Conservation (phyloP, 30 jellyfish, hydroid and myxozoan genomes). For the Rhopilema esculentum region DNA sequence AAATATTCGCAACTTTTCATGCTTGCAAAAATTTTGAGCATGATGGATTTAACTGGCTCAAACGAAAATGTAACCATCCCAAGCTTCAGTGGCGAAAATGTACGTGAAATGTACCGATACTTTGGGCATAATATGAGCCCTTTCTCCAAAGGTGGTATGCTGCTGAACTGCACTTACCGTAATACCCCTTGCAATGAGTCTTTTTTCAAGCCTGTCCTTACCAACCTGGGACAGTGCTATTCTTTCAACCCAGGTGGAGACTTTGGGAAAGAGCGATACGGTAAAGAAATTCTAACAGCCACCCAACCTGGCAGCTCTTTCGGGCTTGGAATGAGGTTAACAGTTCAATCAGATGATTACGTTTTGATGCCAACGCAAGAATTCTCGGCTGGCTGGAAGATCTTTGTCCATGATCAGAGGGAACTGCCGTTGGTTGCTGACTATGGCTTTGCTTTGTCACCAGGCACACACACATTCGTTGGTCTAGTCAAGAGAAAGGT, state of each 20-base stretch:
- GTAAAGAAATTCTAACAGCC: constrained; percentile 22
- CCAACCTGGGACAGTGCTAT: constrained; percentile 73
- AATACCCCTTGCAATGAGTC: constrained; percentile 39
- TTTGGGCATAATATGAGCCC: constrained; percentile 70
- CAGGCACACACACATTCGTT: constrained; percentile 76
- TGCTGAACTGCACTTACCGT: constrained; percentile 59
- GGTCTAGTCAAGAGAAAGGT: constrained; percentile 67
- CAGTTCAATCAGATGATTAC: constrained; percentile 65
- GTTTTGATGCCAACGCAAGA: constrained; percentile 69
- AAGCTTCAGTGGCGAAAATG: constrained; percentile 21
- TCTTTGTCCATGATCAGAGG: constrained; percentile 68
- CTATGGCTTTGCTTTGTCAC: constrained; percentile 74
- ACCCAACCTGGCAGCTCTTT: constrained; percentile 70
- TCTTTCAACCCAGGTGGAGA: constrained; percentile 69
- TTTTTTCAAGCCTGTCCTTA: constrained; percentile 60
- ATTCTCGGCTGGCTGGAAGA: constrained; percentile 68
- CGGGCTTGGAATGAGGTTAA: constrained; percentile 57
- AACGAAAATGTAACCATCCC: constrained; percentile 27
- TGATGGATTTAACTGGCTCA: constrained; percentile 36
- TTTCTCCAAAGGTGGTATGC: constrained; percentile 67
- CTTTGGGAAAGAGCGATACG: neutral
- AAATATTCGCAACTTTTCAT: constrained; percentile 35
- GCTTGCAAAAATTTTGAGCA: constrained; percentile 58
- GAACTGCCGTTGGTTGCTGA: constrained; percentile 70
- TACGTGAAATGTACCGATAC: constrained; percentile 49